A percentile compares a stretch with the other conserved stretches of the same genome.
Conservation (phyloP, 2,113 vertebrate genomes). For the Chrysochloris asiatica region DNA sequence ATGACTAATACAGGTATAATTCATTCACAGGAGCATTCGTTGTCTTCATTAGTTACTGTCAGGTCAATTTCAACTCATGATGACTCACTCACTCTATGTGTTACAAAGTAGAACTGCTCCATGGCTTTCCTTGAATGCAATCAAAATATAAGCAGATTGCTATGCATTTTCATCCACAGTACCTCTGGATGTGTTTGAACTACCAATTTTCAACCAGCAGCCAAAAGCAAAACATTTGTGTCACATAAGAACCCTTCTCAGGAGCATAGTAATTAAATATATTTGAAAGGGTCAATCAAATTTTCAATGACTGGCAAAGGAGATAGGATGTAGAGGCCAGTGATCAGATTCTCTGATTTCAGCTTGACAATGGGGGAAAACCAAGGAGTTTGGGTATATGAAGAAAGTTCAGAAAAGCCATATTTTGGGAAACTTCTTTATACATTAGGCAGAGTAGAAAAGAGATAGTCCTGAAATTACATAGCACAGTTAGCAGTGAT, state of each 20-base stretch:
- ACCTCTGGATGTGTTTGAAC: neutral
- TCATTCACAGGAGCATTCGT: neutral
- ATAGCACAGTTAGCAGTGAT: neutral
- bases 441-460: neutral
- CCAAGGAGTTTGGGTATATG: neutral
- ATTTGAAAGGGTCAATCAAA: neutral
- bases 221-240: neutral
- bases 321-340: too few relatives aligned
- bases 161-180: neutral
- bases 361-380: neutral
- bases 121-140: neutral
- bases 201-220: neutral
- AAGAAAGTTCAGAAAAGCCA: neutral
- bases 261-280: neutral
- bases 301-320: neutral
- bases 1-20: neutral
- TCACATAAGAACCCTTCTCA: neutral
- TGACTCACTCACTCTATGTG: fast-evolving
- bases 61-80: neutral
- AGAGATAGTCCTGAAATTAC: neutral
- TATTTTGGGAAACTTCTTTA: neutral
- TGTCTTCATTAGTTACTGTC: neutral
- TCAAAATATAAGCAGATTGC: neutral
- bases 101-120: neutral
- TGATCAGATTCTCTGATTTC: neutral